Conservation (phyloP, 2,113 vertebrate species). For the Gavialis gangeticus region DNA sequence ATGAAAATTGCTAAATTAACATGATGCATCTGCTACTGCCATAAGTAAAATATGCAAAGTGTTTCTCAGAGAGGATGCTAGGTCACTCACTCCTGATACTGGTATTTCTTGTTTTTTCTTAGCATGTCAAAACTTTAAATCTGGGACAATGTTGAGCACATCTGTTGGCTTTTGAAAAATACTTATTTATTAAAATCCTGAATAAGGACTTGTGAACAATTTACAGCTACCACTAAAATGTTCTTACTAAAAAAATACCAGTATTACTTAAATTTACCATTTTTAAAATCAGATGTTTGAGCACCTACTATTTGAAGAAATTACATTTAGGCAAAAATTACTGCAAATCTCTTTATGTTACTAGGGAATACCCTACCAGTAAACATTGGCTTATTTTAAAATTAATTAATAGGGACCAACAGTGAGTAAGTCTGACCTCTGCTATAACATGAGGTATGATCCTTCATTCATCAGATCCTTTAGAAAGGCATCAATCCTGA, state of each 20-base stretch:
- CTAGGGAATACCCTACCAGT: background rate
- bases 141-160: too few relatives aligned
- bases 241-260: background rate
- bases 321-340: background rate
- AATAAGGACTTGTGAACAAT: background rate
- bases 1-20: background rate
- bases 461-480: background rate
- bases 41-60: too few relatives aligned
- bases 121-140: too few relatives aligned
- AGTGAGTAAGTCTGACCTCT: background rate
- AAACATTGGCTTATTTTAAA: background rate
- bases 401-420: background rate
- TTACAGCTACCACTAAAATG: background rate
- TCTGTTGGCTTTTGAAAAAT: background rate
- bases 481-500: background rate
- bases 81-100: too few relatives aligned
- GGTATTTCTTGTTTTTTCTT: too few relatives aligned
- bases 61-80: too few relatives aligned
- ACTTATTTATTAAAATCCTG: background rate
- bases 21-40: too few relatives aligned
- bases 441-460: background rate
- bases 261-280: background rate
- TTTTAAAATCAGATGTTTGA: background rate
- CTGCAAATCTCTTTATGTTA: background rate
- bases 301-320: background rate